These are phyloP conservation scores for Daphoenositta chrysoptera DNA, from an alignment of 2,113 vertebrate genomes.

Conservation along the genomic window DNA sequence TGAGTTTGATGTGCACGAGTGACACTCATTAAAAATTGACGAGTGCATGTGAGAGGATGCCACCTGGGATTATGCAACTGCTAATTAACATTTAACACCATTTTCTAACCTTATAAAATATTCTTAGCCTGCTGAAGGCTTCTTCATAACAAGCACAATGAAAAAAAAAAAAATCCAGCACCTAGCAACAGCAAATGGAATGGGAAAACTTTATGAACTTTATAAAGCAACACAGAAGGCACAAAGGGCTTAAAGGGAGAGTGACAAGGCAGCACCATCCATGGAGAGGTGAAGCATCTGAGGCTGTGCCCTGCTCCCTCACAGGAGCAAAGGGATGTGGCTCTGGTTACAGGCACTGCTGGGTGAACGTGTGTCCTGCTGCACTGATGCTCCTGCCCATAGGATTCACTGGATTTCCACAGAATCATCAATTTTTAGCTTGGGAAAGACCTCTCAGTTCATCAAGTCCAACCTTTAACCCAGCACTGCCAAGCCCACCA, in stretches of 20 bases:
- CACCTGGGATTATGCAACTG: constrained; percentile 75
- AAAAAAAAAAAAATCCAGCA: constrained; percentile 11
- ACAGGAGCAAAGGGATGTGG: not conserved
- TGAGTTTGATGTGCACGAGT: constrained; percentile 63
- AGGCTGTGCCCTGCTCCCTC: not conserved
- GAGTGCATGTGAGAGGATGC: constrained; percentile 66
- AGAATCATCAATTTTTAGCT: not conserved
- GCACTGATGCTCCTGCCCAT: rapidly evolving
- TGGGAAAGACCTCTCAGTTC: not conserved
- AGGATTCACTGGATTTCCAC: not conserved
- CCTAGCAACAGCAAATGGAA: constrained; percentile 70
- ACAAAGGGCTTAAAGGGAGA: not conserved
- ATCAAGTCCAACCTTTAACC: not conserved
- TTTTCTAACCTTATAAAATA: constrained; percentile 74
- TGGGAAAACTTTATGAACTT: constrained; percentile 59
- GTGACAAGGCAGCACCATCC: not conserved
- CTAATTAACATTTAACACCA: constrained; percentile 78
- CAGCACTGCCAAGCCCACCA: not conserved
- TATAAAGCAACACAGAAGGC: constrained; percentile 17
- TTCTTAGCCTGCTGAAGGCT: constrained; percentile 63
- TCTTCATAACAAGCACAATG: constrained; percentile 55
- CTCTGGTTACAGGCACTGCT: rapidly evolving
- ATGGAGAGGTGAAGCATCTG: not conserved
- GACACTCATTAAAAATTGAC: constrained; percentile 74
- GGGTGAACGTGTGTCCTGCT: not conserved